phyloP scores from a whole-genome alignment of 2,113 vertebrate species.

The Sitta europaea region DNA sequence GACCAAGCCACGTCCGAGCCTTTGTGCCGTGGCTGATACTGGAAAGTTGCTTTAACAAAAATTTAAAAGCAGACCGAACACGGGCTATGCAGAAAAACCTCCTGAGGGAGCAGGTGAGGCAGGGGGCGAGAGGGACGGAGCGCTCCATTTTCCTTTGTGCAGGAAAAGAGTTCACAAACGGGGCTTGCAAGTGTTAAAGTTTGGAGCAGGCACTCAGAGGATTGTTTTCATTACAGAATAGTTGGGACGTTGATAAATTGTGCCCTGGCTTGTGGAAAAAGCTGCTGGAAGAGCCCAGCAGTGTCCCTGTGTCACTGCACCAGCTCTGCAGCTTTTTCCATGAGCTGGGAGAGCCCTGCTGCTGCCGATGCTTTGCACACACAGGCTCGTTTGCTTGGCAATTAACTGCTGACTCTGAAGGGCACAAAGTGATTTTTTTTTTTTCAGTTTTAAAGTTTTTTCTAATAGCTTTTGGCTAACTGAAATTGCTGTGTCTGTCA shows the following conservation, averaged over 20 bases:
- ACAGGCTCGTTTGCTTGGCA: background rate
- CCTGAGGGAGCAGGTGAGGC: background rate
- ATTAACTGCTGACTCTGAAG: background rate
- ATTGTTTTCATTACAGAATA: background rate
- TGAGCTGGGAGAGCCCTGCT: background rate
- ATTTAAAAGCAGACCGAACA: background rate
- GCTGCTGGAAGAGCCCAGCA: fast-evolving
- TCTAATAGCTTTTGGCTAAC: background rate
- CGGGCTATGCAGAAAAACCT: background rate
- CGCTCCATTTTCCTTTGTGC: fast-evolving
- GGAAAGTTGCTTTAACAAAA: background rate
- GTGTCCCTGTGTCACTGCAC: background rate
- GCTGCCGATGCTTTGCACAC: background rate
- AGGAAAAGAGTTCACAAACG: background rate
- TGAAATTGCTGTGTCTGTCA: background rate
- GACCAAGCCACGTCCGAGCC: background rate
- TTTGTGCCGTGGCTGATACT: background rate
- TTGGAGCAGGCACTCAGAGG: background rate
- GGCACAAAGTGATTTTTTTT: background rate
- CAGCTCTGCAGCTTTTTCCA: background rate
- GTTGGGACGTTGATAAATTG: background rate
- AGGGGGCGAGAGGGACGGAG: background rate
- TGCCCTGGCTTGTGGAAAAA: background rate
- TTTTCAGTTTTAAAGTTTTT: background rate
- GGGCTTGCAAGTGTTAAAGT: background rate